Evolutionary conservation across 2,113 vertebrate species (phyloP).

Genomic region (Brachyhypopomus gauderio): DNA sequence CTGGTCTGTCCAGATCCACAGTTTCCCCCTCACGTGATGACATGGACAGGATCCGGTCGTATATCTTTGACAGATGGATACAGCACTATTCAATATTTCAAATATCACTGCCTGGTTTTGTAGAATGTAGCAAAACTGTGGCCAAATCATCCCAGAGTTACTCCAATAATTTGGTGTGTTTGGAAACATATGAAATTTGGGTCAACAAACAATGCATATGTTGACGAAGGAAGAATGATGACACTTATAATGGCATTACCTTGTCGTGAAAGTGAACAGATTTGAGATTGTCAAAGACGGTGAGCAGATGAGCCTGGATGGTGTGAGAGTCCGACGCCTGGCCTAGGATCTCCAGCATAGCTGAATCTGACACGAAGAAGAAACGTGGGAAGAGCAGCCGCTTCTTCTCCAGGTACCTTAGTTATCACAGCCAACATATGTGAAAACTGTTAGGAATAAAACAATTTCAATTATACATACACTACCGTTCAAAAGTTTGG

Average conservation of each 20-base stretch:
- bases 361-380: constrained; percentile 97
- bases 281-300: constrained; percentile 96
- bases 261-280: constrained; percentile 86
- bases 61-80: constrained; percentile 76
- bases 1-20: constrained; percentile 81
- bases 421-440: neutral
- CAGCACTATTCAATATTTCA: neutral
- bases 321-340: constrained; percentile 95
- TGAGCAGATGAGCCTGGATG: constrained; percentile 93
- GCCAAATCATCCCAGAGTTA: neutral
- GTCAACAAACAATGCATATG: too few species aligned
- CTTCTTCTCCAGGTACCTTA: constrained; percentile 95
- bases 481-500: too few species aligned
- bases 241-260: constrained; percentile 66
- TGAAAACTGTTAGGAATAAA: constrained; percentile 74
- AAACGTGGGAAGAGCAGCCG: constrained; percentile 92
- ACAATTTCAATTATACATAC: neutral
- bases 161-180: neutral
- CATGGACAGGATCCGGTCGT: constrained; percentile 88
- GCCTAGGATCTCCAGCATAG: constrained; percentile 94
- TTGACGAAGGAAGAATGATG: neutral
- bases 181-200: neutral
- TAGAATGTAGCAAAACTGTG: neutral
- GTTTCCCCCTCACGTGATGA: constrained; percentile 90
- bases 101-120: neutral